Evolutionary conservation across 2,113 vertebrate species (phyloP), one percentile per base, ranked within the genome.

Genomic region (Thalassoma bifasciatum): DNA sequence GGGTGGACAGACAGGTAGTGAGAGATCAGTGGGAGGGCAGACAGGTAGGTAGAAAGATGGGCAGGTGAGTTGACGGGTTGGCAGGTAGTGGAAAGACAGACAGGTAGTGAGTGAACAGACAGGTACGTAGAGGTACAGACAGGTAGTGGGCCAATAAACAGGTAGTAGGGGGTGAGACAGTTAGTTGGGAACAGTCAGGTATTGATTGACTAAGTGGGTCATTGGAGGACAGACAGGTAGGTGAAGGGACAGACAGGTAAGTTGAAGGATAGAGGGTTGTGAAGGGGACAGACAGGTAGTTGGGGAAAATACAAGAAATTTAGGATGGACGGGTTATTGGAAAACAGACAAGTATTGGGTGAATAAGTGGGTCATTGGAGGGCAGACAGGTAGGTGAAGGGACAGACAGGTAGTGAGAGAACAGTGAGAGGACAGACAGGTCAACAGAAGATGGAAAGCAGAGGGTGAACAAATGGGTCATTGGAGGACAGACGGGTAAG

Each of bases 401-500:
- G 58, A 53, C 49, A 81, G 70, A 63, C 26, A 68, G 57, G 70
- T 46, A n/a, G n/a, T n/a, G n/a, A n/a, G n/a, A n/a, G n/a, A n/a
- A n/a, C n/a, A 67, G 52, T 30, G 30, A 6, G 30, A 30, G 16
- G n/a, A 13, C 10, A 58, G 67, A 68, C 57, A 58, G 71, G 65
- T 49, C 52, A 6, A 4, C 40, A 37, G 59, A 54, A 65, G 58
- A 53, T 53, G 78, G 70, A n/a, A n/a, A n/a, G 57, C 26, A 68
- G n/a, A 61, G 37, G 57, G 70, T 46, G 37, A 6, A 77, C 82
- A n/a, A n/a, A n/a, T n/a, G 86, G 74, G 87, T 82, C 81, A 82
- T 52, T 23, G 26, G 56, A n/a, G 42, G 49, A 91, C 83, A 87
- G 84, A 84, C 74, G 87, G 86, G 79, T 87, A 88, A 86, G 86